Conservation (phyloP, 37 sponge, comb jelly and placozoan species). For the Beroe forskalii region DNA sequence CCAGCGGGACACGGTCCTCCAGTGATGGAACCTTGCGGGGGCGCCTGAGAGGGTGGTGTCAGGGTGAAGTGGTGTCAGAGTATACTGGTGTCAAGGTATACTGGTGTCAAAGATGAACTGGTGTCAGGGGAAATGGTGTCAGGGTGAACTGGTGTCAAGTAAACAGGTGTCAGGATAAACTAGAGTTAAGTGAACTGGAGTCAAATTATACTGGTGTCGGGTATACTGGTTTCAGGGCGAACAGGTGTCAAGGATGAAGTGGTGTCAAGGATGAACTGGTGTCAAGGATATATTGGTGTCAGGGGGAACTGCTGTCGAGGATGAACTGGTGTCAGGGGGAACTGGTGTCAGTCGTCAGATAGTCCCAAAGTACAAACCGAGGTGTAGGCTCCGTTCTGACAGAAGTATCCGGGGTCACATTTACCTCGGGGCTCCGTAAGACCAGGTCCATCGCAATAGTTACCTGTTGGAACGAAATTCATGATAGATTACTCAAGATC, state of each 20-base stretch:
- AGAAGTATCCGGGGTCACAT: conserved; percentile 68
- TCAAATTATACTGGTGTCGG: too few relatives aligned
- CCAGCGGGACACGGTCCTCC: conserved; percentile 67
- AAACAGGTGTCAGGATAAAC: too few relatives aligned
- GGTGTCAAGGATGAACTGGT: too few relatives aligned
- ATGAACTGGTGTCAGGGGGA: not conserved
- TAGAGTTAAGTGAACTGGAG: too few relatives aligned
- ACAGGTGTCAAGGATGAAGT: too few relatives aligned
- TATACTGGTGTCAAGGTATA: not conserved
- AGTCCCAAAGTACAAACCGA: not conserved
- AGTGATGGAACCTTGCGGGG: conserved; percentile 35
- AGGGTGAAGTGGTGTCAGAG: not conserved
- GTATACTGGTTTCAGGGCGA: too few relatives aligned
- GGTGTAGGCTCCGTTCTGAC: conserved; percentile 62
- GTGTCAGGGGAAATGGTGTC: not conserved
- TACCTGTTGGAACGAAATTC: too few relatives aligned
- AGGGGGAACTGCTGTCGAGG: too few relatives aligned
- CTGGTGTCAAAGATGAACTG: too few relatives aligned
- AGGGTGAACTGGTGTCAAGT: too few relatives aligned
- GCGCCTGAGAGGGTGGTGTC: conserved; percentile 29
- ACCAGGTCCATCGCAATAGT: conserved; percentile 65
- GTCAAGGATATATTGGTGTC: too few relatives aligned
- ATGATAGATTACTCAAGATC: too few relatives aligned
- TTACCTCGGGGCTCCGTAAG: conserved; percentile 62
- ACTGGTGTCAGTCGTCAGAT: not conserved